Evolutionary conservation across 2,797 vertebrate genomes (phyloP), one percentile per base, ranked within the genome.

Genomic region (Cuniculus paca): DNA sequence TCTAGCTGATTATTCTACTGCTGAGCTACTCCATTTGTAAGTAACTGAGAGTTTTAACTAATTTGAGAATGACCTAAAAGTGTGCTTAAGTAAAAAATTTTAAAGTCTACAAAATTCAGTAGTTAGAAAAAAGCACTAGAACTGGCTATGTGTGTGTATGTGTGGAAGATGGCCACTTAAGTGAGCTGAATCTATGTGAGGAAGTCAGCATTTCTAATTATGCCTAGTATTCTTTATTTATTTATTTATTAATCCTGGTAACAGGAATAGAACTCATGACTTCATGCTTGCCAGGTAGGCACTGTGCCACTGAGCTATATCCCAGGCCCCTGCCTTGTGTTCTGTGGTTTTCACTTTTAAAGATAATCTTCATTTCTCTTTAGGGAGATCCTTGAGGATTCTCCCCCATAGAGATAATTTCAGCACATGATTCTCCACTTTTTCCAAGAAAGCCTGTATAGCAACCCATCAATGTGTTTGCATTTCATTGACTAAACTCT

Each of bases 31-130:
- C 74, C 0, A 42, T 31, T 58, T 95, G 14, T 8, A 89, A 89
- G 42, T 56, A 63, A 65, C 1, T 45, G 12, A 80, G 63, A 88
- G 24, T 91, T 94, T 92, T 72, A 61, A 61, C n/a, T 77, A 3
- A 24, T 78, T 84, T 80, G 31, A 28, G 63, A 87, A 94, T 61
- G 63, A 10, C 80, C 48, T 83, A 45, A 90, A 94, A 78, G 11
- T 74, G 75, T 79, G 12, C 24, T 63, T 86, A 61, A 65, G 75
- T 81, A 94, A 87, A 86, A 92, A 45, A 48, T 77, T 93, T 82
- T 70, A 60, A 91, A 90, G 24, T 93, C 85, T 82, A n/a, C 85
- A 72, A 94, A 88, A 95, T 74, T 85, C 22, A 78, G 58, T 68
- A 45, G 26, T 92, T 86, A 48, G 48, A 79, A 93, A 74, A 36